Evolutionary conservation across 2,113 vertebrate species (phyloP), one percentile per base, ranked within the genome.

Genomic region (Alouatta palliata): DNA sequence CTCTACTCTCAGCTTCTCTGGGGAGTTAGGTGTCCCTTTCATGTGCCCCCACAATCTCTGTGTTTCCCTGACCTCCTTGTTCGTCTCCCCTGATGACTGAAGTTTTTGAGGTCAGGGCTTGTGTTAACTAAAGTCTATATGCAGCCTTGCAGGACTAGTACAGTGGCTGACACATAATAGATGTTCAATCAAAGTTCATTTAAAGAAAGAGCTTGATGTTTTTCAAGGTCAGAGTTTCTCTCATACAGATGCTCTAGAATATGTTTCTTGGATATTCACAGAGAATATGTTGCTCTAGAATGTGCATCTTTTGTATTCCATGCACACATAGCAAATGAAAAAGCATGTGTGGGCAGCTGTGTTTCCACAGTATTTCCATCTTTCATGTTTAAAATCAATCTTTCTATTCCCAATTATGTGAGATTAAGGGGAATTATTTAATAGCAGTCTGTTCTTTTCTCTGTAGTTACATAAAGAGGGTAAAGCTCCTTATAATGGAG

Each of bases 341-440:
- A 84, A 35, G 7, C 58, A 45, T 35, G 3, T 45, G 11, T 64
- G 13, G 79, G 47, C 5, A 20, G 61, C 91, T 45, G 1, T 45
- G 25, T 14, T 87, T 61, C 79, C n/a, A 20, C 10, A 58, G 47
- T 56, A 82, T 68, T 81, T 96, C 80, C 40, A 0, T 30, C 13
- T 75, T 68, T 75, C n/a, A 8, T 37, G 20, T 70, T 88, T 64
- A 75, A 93, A 73, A 30, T 49, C 23, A 1, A 20, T 92, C 20
- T 58, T 90, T 90, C 35, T 90, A 8, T 64, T 81, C 45, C 61
- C 37, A 71, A n/a, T 45, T 73, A 19, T 81, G 21, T 90, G 90
- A 85, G 92, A 77, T 58, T 47, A 13, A 77, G 45, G 27, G 40
- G 32, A 58, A n/a, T 58, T 14, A 17, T 81, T 71, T n/a, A 23